A percentile compares a stretch with the other conserved stretches of the same genome.
Evolutionary conservation across 2,888 invertebrate genomes (phyloP).

Genomic region (Philonicus albiceps): DNA sequence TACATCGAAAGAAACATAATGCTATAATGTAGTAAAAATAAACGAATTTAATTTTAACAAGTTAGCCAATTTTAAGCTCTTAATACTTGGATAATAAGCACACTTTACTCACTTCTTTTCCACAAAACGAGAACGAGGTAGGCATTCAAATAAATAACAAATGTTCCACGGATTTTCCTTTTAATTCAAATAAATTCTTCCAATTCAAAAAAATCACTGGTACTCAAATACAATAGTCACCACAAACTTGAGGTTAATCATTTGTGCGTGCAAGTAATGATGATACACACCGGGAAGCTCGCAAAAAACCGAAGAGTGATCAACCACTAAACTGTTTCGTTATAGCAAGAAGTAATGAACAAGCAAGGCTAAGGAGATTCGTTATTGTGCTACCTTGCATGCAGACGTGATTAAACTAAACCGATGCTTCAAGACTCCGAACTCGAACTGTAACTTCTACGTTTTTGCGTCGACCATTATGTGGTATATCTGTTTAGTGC

Average conservation of each 20-base stretch:
- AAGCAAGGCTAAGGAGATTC: background rate
- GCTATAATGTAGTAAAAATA: too few species aligned
- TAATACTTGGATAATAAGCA: background rate
- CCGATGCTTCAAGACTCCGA: background rate
- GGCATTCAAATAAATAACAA: slow-evolving; percentile 2
- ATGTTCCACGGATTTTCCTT: background rate
- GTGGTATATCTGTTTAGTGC: background rate
- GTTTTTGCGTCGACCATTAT: background rate
- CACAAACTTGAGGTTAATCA: background rate
- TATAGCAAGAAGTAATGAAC: background rate
- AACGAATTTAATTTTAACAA: too few species aligned
- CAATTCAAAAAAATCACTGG: background rate
- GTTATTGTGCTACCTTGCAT: background rate
- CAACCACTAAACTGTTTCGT: background rate
- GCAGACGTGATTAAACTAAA: background rate
- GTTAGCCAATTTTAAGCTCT: background rate
- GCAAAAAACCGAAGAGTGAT: background rate
- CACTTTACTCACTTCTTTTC: background rate
- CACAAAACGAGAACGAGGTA: background rate
- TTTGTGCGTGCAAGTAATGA: background rate
- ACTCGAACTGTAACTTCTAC: background rate
- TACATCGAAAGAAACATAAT: background rate
- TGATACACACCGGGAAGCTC: background rate
- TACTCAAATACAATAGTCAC: background rate
- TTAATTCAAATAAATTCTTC: background rate